A percentile compares a stretch with the other conserved stretches of the same genome.
Conservation (phyloP, 2,888 invertebrate species). For the Macrophya annulata region DNA sequence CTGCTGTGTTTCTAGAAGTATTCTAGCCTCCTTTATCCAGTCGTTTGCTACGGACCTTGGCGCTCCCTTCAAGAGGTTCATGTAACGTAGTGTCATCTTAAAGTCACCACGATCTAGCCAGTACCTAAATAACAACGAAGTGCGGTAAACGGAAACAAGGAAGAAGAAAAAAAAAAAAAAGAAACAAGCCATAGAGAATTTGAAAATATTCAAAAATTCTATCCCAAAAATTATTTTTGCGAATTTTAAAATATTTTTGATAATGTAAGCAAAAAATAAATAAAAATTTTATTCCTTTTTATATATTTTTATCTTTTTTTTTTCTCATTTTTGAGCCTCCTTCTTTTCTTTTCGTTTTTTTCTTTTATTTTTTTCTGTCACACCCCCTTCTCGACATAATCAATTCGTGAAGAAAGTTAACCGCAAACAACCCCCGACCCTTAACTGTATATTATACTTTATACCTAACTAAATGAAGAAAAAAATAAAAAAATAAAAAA, state of each 20-base stretch:
- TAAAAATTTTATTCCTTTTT: no score
- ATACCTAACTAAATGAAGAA: neutral
- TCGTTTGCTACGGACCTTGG: slow-evolving; percentile 90
- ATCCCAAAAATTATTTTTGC: no score
- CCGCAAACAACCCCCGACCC: no score
- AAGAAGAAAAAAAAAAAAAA: neutral
- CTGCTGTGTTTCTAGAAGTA: slow-evolving; percentile 93
- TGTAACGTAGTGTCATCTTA: slow-evolving; percentile 91
- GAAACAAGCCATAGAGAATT: neutral
- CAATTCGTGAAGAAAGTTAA: neutral
- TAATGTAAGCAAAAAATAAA: no score
- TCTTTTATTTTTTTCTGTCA: neutral
- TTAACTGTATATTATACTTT: no score
- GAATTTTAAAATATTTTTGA: no score
- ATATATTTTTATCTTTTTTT: no score
- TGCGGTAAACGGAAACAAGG: neutral
- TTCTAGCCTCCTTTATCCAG: slow-evolving; percentile 93
- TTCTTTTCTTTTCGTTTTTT: neutral
- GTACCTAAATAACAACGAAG: slow-evolving; percentile 81
- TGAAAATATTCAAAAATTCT: no score
- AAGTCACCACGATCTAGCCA: slow-evolving; percentile 95
- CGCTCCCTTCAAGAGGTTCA: slow-evolving; percentile 94
- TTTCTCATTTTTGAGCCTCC: no score
- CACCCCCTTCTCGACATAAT: neutral
- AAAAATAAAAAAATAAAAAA: no score